A percentile compares a stretch with the other conserved stretches of the same genome.
Evolutionary conservation across 23 tunicate species (phyloP).

Genomic region (Ciona savignyi): DNA sequence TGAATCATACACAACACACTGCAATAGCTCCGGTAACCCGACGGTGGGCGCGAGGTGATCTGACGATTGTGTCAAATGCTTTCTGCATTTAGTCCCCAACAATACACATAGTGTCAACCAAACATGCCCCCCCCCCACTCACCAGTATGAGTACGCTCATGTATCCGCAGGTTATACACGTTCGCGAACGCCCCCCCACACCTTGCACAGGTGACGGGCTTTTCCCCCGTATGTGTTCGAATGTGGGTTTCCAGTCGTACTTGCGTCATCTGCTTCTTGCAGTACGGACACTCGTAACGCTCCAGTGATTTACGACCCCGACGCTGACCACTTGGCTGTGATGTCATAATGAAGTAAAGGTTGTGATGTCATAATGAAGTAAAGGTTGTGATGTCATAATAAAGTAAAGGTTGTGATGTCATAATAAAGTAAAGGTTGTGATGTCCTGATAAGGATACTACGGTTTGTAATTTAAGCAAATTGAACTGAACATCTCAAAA

Average conservation of each 20-base stretch:
- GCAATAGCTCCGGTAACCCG: constrained; percentile 31
- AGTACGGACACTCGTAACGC: constrained; percentile 41
- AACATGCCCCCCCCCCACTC: constrained; percentile 14
- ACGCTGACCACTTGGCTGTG: not conserved
- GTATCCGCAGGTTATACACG: constrained; percentile 51
- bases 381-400: no score
- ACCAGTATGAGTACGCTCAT: constrained; percentile 66
- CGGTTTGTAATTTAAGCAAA: no score
- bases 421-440: no score
- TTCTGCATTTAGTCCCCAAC: constrained; percentile 34
- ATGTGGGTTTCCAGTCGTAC: constrained; percentile 25
- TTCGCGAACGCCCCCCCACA: constrained; percentile 47
- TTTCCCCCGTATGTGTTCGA: constrained; percentile 62
- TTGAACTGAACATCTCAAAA: no score
- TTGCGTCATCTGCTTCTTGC: constrained; percentile 35
- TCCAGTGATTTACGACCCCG: constrained; percentile 50
- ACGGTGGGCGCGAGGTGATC: constrained; percentile 15
- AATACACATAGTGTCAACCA: constrained; percentile 25
- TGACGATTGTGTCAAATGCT: constrained; percentile 39
- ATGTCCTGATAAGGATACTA: no score
- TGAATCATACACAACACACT: no score
- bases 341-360: no score
- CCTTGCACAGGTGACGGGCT: constrained; percentile 15
- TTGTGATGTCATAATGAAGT: no score
- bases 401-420: no score